phyloP scores from a whole-genome alignment of 2,888 invertebrate species.

The Amphipyra berbera region DNA sequence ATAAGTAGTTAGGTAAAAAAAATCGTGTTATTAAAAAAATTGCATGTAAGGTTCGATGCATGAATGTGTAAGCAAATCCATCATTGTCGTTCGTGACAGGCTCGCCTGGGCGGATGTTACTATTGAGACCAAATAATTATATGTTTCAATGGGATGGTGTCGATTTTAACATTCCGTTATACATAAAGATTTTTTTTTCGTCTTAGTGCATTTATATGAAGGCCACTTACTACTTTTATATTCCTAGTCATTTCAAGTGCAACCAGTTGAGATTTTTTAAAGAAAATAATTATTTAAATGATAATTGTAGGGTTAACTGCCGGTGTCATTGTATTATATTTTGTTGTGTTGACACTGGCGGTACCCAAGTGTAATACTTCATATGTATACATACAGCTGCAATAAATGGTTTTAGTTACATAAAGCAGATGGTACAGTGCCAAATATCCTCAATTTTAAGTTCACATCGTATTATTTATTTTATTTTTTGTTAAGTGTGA shows the following conservation, averaged over 20 bases:
- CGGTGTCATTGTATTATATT: conserved; percentile 83
- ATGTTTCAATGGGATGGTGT: conserved; percentile 88
- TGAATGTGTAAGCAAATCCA: conserved; percentile 81
- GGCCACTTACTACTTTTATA: conserved; percentile 87
- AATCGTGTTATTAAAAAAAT: conserved; percentile 81
- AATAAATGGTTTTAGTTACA: conserved; percentile 74
- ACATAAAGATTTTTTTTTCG: conserved; percentile 70
- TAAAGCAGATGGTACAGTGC: conserved; percentile 86
- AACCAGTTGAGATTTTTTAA: conserved; percentile 88
- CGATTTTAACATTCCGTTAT: conserved; percentile 89
- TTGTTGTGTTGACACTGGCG: conserved; percentile 73
- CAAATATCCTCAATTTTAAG: conserved; percentile 88
- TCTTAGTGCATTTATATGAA: conserved; percentile 84
- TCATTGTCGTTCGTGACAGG: conserved; percentile 80
- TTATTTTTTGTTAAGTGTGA: conserved; percentile 85
- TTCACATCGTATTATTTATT: conserved; percentile 84
- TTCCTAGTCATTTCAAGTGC: conserved; percentile 90
- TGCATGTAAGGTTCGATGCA: conserved; percentile 82
- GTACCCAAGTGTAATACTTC: conserved; percentile 60
- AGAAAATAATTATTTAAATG: conserved; percentile 80
- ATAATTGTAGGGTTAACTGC: conserved; percentile 64
- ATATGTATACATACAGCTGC: conserved; percentile 71
- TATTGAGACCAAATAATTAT: conserved; percentile 90
- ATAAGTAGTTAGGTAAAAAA: conserved; percentile 89
- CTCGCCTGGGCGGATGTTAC: conserved; percentile 84